Base-by-base conservation (phyloP, 2,888 invertebrate species). In the Antitype chi region DNA sequence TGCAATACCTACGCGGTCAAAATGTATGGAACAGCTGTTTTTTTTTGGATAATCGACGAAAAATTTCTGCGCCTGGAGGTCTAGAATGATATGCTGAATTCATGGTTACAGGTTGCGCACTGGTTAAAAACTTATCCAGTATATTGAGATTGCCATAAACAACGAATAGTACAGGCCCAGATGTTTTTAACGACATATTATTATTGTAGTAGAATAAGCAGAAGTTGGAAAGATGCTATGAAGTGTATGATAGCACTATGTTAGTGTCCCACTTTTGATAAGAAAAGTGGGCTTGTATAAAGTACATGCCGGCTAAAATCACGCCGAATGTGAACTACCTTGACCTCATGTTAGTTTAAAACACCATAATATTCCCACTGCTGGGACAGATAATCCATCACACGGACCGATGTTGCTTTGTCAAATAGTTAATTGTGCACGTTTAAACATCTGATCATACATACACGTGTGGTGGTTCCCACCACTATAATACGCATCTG, bases 101-200 rank as follows among this genome's bases (percentile, higher is more conserved):
- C n/a, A n/a, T n/a, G n/a, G n/a, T n/a, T n/a, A n/a, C n/a, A n/a
- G n/a, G n/a, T n/a, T n/a, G n/a, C n/a, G n/a, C n/a, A n/a, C n/a
- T n/a, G n/a, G n/a, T n/a, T n/a, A n/a, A n/a, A n/a, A n/a, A n/a
- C n/a, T n/a, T n/a, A n/a, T n/a, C n/a, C n/a, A n/a, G n/a, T n/a
- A n/a, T 57, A 38, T 15, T 57, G 38, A 20, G 7, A n/a, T 38
- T 38, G 38, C n/a, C 32, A n/a, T 38, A 62, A 15, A 38, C 13
- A 23, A 60, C 11, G 2, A 13, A 32, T 23, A 38, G 38, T 20
- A n/a, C 32, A 13, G 60, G 11, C 20, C 25, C 32, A 52, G 67
- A 71, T 67, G n/a, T 52, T 38, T 71, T 32, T 20, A 64, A 38
- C 25, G 52, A 72, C 52, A 53, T 43, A 43, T 52, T 49, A n/a